Evolutionary conservation across 2,113 vertebrate genomes (phyloP).

Genomic region (Forbesichthys agassizii): DNA sequence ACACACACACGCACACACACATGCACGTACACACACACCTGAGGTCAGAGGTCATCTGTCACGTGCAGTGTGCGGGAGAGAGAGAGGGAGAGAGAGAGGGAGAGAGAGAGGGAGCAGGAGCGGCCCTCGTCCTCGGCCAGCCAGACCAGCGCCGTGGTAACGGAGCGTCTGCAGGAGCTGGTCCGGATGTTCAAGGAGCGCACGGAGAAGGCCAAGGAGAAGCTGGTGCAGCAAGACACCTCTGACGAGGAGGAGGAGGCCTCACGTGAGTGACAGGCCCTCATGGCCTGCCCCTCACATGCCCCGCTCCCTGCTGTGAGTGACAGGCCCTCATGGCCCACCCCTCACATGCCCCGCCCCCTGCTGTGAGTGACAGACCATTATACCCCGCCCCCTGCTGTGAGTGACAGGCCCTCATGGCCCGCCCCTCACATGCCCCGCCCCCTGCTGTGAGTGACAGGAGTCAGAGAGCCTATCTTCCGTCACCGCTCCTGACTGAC

Average conservation of each 20-base stretch:
- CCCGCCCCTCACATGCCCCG: too few species aligned
- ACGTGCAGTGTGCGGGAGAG: neutral
- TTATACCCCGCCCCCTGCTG: too few species aligned
- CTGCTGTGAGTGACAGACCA: too few species aligned
- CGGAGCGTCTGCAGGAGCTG: slow-evolving; percentile 89
- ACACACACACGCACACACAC: slow-evolving; percentile 5
- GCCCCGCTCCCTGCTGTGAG: too few species aligned
- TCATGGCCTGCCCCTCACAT: neutral
- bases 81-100: too few species aligned
- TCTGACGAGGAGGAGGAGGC: slow-evolving; percentile 86
- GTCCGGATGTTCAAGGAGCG: slow-evolving; percentile 90
- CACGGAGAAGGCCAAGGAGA: slow-evolving; percentile 93
- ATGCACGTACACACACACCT: neutral
- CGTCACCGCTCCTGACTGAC: neutral
- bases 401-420: slow-evolving; percentile 66
- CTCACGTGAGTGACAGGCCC: slow-evolving; percentile 77
- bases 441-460: too few species aligned
- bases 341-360: too few species aligned
- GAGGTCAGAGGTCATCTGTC: neutral
- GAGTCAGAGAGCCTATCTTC: neutral
- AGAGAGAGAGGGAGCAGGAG: neutral
- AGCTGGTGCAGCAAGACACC: slow-evolving; percentile 87
- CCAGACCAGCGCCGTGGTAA: slow-evolving; percentile 81
- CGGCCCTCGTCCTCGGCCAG: slow-evolving; percentile 81
- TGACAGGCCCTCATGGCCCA: too few species aligned